Evolutionary conservation across 1,140 invertebrate species (phyloP).

Genomic region (Berghia stephanieae): DNA sequence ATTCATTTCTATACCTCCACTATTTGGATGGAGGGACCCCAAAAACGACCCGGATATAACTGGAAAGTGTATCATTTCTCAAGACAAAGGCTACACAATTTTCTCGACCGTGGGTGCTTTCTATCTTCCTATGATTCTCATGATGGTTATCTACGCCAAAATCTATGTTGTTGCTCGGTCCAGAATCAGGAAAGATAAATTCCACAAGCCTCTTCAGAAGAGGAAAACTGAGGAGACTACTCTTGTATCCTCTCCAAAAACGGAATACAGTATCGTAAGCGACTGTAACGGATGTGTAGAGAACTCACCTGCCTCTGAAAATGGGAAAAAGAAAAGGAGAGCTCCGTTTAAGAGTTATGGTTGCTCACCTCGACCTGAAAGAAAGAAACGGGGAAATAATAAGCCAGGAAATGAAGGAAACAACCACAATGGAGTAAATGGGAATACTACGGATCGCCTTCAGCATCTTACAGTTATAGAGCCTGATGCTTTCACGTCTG

Average conservation of each 20-base stretch:
- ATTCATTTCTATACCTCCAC: slow-evolving; percentile 86
- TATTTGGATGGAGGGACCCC: slow-evolving; percentile 71
- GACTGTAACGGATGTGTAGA: slow-evolving; percentile 44
- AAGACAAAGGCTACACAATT: slow-evolving; percentile 63
- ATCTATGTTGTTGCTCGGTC: slow-evolving; percentile 62
- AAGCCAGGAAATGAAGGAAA: too few species aligned
- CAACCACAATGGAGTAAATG: too few species aligned
- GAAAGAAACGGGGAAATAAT: slow-evolving; percentile 11
- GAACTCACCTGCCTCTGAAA: neutral
- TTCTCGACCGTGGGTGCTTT: slow-evolving; percentile 67
- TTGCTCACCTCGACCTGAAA: slow-evolving; percentile 16
- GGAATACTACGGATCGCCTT: neutral
- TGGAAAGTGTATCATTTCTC: slow-evolving; percentile 62
- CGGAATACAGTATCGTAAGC: slow-evolving; percentile 41
- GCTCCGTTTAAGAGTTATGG: slow-evolving; percentile 29
- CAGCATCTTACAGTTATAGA: slow-evolving; percentile 33
- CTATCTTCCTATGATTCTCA: slow-evolving; percentile 65
- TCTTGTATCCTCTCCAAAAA: slow-evolving; percentile 30
- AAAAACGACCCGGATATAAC: slow-evolving; percentile 50
- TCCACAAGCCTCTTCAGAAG: slow-evolving; percentile 38
- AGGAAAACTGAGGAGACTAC: slow-evolving; percentile 31
- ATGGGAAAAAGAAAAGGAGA: slow-evolving; percentile 22
- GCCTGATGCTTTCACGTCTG: slow-evolving; percentile 40
- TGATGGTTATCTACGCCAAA: slow-evolving; percentile 64
- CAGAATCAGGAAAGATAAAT: slow-evolving; percentile 60